These are phyloP conservation scores for Antedon mediterranea DNA, from an alignment of 53 echinoderm and acorn worm species.

Conservation along the genomic window DNA sequence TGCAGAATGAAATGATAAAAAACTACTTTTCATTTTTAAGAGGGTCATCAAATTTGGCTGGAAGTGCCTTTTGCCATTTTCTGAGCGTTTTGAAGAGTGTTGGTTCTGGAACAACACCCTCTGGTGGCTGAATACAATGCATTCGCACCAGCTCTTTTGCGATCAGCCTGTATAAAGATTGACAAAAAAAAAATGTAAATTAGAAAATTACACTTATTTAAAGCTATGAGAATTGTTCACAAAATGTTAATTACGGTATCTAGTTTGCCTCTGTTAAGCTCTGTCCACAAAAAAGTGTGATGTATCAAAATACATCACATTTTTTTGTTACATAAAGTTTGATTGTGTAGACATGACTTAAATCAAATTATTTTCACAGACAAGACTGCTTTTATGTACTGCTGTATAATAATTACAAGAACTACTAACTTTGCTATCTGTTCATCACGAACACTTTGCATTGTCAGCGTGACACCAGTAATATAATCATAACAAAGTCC, in stretches of 20 bases:
- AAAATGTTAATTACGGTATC: no score
- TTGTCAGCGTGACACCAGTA: slow-evolving; percentile 42
- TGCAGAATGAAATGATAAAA: no score
- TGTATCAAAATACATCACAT: no score
- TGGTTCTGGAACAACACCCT: slow-evolving; percentile 25
- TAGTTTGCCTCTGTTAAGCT: no score
- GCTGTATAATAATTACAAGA: not conserved
- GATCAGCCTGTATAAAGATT: slow-evolving; percentile 37
- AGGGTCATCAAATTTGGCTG: slow-evolving; percentile 49
- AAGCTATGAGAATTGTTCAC: no score
- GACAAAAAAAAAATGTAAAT: not conserved
- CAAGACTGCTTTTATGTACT: no score
- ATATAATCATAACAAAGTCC: slow-evolving; percentile 78
- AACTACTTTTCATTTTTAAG: slow-evolving; percentile 55
- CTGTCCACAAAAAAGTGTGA: no score
- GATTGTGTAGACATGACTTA: no score
- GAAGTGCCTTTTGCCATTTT: slow-evolving; percentile 34
- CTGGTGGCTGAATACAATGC: slow-evolving; percentile 42
- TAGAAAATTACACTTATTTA: no score
- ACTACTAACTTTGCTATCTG: slow-evolving; percentile 43
- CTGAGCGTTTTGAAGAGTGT: slow-evolving; percentile 37
- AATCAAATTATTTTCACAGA: no score
- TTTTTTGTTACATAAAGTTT: no score
- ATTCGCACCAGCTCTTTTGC: slow-evolving; percentile 59
- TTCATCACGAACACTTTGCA: slow-evolving; percentile 46